Evolutionary conservation across 2,888 invertebrate species (phyloP).

Genomic region (Ernsta delagoae): DNA sequence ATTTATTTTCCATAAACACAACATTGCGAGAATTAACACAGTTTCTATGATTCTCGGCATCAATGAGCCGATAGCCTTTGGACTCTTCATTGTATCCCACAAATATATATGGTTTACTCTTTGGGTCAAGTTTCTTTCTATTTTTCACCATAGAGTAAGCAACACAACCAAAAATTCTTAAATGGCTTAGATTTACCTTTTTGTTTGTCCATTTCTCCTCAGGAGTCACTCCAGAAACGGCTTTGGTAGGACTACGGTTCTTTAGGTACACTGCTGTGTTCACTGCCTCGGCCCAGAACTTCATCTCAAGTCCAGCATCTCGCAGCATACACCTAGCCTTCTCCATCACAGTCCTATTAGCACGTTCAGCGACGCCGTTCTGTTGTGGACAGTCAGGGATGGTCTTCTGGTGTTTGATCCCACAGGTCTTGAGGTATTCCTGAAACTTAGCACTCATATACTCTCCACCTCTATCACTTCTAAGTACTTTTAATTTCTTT

Average conservation of each 20-base stretch:
- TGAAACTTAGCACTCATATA: not conserved
- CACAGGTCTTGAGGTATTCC: not conserved
- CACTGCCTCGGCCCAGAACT: not conserved
- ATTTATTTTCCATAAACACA: not conserved
- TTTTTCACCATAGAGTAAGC: conserved; percentile 1
- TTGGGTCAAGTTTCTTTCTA: not conserved
- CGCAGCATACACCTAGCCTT: not conserved
- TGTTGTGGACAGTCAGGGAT: not conserved
- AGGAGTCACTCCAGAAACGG: not conserved
- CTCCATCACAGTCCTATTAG: not conserved
- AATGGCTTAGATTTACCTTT: not conserved
- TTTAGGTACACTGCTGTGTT: not conserved
- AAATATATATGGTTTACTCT: not conserved
- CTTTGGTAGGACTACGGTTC: not conserved
- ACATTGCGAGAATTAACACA: not conserved
- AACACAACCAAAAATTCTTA: not conserved
- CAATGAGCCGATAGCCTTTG: not conserved
- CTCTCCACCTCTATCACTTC: not conserved
- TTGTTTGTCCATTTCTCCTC: conserved; percentile 1
- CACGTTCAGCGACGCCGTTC: not conserved
- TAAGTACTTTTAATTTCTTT: not conserved
- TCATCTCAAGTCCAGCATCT: not conserved
- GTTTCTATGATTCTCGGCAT: not conserved
- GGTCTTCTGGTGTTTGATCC: conserved; percentile 1
- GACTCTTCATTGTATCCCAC: not conserved